phyloP scores from a whole-genome alignment of 2,888 invertebrate species.

The Rhagophthalmus giganteus region DNA sequence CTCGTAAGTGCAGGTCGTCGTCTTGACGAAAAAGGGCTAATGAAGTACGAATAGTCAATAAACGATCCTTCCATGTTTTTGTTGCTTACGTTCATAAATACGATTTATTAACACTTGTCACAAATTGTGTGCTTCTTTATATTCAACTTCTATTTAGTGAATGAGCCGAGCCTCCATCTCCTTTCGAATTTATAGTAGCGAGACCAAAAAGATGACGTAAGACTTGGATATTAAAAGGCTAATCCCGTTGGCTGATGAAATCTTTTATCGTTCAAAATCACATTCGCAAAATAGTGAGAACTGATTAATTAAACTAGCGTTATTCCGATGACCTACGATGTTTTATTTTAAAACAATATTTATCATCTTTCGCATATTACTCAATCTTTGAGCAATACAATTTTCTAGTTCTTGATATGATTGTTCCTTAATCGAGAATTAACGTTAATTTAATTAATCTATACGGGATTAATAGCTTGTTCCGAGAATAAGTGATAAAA shows the following conservation, averaged over 20 bases:
- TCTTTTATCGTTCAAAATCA: conserved; percentile 15
- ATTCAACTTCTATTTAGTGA: conserved; percentile 7
- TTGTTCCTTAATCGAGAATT: no score
- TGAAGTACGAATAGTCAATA: conserved; percentile 57
- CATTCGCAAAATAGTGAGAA: conserved; percentile 4
- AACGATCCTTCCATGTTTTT: conserved; percentile 11
- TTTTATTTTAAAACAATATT: no score
- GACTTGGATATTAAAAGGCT: not conserved
- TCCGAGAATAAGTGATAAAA: no score
- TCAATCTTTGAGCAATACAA: no score
- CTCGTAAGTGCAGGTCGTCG: conserved; percentile 58
- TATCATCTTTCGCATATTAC: no score
- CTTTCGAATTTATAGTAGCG: conserved; percentile 20
- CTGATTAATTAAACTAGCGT: conserved; percentile 1
- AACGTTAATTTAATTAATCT: no score
- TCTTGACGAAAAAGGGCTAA: conserved; percentile 55
- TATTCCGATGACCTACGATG: not conserved
- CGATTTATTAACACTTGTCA: not conserved
- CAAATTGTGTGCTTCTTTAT: not conserved
- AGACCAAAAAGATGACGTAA: conserved; percentile 17
- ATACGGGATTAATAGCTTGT: no score
- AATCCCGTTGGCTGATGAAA: conserved; percentile 16
- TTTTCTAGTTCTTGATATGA: no score
- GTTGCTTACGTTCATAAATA: not conserved
- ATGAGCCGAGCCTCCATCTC: conserved; percentile 6